A percentile compares a stretch with the other conserved stretches of the same genome.
These are phyloP conservation scores for Meandrina meandrites DNA, from an alignment of 92 coral and sea anemone genomes.

Conservation along the genomic window DNA sequence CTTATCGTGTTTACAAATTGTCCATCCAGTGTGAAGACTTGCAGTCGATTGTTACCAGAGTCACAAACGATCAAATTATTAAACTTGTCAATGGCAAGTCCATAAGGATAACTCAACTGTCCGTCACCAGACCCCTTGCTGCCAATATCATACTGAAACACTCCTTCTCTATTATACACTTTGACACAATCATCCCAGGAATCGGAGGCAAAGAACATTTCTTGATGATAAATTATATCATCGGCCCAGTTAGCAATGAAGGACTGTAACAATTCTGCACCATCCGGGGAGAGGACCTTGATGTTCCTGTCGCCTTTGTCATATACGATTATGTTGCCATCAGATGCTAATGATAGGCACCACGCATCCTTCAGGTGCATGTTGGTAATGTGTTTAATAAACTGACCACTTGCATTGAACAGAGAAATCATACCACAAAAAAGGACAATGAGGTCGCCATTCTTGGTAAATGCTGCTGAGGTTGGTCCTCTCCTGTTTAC, in stretches of 20 bases:
- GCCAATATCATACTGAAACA: conserved; percentile 32
- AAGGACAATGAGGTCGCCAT: neutral
- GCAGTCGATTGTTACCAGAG: conserved; percentile 30
- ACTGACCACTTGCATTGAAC: neutral
- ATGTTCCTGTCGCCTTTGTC: neutral
- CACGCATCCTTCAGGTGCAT: neutral
- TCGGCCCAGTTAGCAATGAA: neutral
- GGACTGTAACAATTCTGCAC: neutral
- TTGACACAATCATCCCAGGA: conserved; percentile 35
- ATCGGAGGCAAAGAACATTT: conserved; percentile 45
- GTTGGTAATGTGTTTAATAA: neutral
- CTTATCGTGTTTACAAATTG: conserved; percentile 11
- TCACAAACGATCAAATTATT: conserved; percentile 48
- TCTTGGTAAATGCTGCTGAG: neutral
- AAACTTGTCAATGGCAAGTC: conserved; percentile 46
- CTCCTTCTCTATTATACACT: conserved; percentile 47
- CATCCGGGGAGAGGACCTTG: conserved; percentile 25
- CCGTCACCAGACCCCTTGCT: conserved; percentile 31
- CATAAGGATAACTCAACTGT: conserved; percentile 28
- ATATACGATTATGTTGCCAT: neutral
- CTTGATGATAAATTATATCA: neutral
- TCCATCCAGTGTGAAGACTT: conserved; percentile 57
- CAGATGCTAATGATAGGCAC: neutral
- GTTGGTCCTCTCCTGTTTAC: too few species aligned
- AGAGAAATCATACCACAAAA: neutral